These are phyloP conservation scores for Phodopus roborovskii DNA, from an alignment of 2,113 vertebrate species.

Conservation along the genomic window DNA sequence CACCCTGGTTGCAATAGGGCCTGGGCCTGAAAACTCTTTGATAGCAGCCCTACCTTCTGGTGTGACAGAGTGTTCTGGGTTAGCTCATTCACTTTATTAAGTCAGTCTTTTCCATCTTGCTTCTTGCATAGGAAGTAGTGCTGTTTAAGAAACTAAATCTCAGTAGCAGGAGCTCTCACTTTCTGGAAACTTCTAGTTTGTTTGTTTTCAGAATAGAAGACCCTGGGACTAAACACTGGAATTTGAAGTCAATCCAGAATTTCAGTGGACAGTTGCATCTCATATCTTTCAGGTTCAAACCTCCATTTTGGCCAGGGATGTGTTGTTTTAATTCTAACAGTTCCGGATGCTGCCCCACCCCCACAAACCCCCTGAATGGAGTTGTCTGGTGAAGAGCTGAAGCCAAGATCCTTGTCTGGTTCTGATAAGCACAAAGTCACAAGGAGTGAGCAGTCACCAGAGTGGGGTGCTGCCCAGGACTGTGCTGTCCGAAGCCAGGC, in stretches of 20 bases:
- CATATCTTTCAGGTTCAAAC: neutral
- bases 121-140: neutral
- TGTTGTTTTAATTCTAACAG: neutral
- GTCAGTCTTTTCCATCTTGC: neutral
- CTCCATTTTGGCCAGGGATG: neutral
- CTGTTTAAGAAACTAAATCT: neutral
- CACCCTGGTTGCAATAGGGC: neutral
- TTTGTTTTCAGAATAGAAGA: neutral
- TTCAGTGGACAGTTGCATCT: neutral
- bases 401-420: neutral
- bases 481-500: too few species aligned
- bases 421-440: neutral
- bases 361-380: neutral
- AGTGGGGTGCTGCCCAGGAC: neutral
- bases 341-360: neutral
- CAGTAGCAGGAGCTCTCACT: neutral
- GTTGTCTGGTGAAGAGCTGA: neutral
- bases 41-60: neutral
- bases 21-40: neutral
- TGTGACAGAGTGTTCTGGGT: neutral
- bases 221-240: neutral
- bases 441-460: too few species aligned
- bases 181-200: neutral
- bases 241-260: neutral
- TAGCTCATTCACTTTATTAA: neutral